A percentile compares a stretch with the other conserved stretches of the same genome.
Conservation (phyloP, 2,888 invertebrate species). For the Napeogenes inachia region DNA sequence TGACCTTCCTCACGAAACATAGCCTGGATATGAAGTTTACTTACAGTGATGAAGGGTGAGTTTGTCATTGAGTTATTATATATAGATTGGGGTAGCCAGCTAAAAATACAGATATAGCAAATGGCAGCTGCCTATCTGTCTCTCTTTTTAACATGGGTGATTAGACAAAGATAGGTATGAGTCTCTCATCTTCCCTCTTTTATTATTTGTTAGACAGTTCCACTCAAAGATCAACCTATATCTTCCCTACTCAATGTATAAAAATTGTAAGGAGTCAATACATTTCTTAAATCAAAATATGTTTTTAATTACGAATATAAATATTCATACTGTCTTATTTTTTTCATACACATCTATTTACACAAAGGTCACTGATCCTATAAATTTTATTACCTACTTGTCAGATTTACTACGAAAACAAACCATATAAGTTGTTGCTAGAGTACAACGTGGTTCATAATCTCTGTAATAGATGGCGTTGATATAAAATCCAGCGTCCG, state of each 20-base stretch:
- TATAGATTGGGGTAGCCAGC: background rate
- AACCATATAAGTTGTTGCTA: slow-evolving; percentile 15
- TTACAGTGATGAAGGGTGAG: slow-evolving; percentile 95
- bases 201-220: too few relatives aligned
- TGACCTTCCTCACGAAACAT: slow-evolving; percentile 94
- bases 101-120: too few relatives aligned
- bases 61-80: background rate
- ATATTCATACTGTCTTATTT: background rate
- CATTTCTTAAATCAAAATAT: background rate
- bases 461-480: slow-evolving; percentile 59
- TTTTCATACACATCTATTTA: background rate
- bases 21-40: slow-evolving; percentile 96
- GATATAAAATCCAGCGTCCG: slow-evolving; percentile 32
- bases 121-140: too few relatives aligned
- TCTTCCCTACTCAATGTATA: too few relatives aligned
- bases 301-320: background rate
- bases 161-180: too few relatives aligned
- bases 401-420: slow-evolving; percentile 23
- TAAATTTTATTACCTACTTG: slow-evolving; percentile 19
- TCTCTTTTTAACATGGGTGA: too few relatives aligned
- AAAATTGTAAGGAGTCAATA: too few relatives aligned
- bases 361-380: slow-evolving; percentile 4
- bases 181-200: too few relatives aligned
- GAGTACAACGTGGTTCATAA: slow-evolving; percentile 16
- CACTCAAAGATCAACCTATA: too few relatives aligned